Evolutionary conservation across 2,888 invertebrate species (phyloP), one percentile per base, ranked within the genome.

Genomic region (Eucriotettix oculatus): DNA sequence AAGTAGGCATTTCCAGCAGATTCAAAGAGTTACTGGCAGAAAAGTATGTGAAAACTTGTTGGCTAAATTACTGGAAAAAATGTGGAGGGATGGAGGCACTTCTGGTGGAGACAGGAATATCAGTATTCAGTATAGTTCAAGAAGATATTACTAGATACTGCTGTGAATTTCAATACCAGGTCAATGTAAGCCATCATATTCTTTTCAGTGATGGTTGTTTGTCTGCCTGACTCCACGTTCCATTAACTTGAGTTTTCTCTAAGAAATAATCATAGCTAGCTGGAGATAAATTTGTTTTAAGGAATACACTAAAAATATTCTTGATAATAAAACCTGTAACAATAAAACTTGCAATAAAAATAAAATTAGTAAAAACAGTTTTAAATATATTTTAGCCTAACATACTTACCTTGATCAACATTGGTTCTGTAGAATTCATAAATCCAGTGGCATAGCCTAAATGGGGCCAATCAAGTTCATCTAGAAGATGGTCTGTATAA

Each of bases 401-500:
- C 14, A 11, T 16, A 12, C 57, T 43, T 57, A 61, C 61, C 57
- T 59, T 59, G 43, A 71, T 69, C 10, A 71, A 64, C 52, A 66
- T 62, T 44, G 71, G 69, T 60, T 67, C 63, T 7, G 70, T 66
- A 17, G 68, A 65, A 62, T 71, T 70, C 62, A 65, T 66, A 61
- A 67, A 71, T n/a, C 71, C 78, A 64, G 77, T 77, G 10, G 69
- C 69, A 59, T 72, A 71, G 10, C 77, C 76, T 54, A 74, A 67
- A 65, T 76, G 73, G 10, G 78, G 78, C 77, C 77, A 78, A 64
- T 78, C 76, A 14, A 76, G 60, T 65, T 77, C 76, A 68, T 78
- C 75, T 63, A 75, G 71, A 42, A 75, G 52, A n/a, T 74, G 70
- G 63, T 70, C 71, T 5, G 70, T 70, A 16, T 73, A 64, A 62